Evolutionary conservation across 2,888 invertebrate species (phyloP), one percentile per base, ranked within the genome.

Genomic region (Plagodis pulveraria): DNA sequence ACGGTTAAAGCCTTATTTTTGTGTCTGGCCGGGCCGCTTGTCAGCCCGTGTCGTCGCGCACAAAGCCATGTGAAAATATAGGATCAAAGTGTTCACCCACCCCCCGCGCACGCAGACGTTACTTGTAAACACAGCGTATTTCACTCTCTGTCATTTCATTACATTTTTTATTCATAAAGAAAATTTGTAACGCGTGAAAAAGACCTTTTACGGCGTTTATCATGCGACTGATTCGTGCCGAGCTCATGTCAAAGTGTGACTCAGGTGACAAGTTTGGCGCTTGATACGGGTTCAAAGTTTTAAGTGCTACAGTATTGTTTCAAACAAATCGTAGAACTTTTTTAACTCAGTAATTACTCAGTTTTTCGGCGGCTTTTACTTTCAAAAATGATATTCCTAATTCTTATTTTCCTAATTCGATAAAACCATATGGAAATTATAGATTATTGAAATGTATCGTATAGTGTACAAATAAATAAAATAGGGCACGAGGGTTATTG

Each of bases 1-100:
- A 90, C 81, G 89, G 87, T 87, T 86, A 91, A 91, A 90, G 91
- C 91, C 89, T 90, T 90, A 91, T 91, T 91, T 92, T 91, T 91
- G 90, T 86, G 89, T 90, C 86, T 87, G 89, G 85, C 87, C 86
- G 83, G 67, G 87, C 83, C 87, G 90, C 89, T 87, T 91, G 91
- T 91, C 91, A 91, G 83, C 82, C 85, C 82, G 87, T 69, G 69
- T 80, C 86, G 87, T 83, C 86, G 87, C 67, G 75, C 83, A 89
- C 91, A 92, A 91, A 91, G 91, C 91, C 87, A 89, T 84, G 89
- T 85, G 87, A 88, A 90, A 90, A 89, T 88, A 84, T 86, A 89
- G 90, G 91, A 91, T 91, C 91, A 91, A 90, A 91, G 89, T 86
- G 84, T 86, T 83, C 82, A 50, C 83, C 79, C 76, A 75, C 76